Evolutionary conservation across 1,140 invertebrate genomes (phyloP).

Genomic region (Trinorchestia longiramus): DNA sequence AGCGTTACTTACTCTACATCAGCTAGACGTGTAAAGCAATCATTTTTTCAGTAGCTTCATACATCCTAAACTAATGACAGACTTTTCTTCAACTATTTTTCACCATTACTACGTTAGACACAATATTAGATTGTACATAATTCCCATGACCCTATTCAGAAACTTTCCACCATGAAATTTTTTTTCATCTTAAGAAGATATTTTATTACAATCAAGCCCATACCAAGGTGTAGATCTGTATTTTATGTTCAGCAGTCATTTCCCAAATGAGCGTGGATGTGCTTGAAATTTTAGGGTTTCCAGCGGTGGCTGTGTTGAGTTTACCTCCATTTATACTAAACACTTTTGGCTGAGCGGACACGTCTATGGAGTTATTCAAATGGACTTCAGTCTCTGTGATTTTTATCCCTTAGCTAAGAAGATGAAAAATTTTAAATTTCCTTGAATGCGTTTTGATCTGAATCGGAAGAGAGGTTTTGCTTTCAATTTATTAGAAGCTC

Average conservation of each 20-base stretch:
- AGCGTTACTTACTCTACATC: no score
- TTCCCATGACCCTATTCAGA: neutral
- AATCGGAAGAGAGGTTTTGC: no score
- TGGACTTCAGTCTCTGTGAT: slow-evolving; percentile 34
- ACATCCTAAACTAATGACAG: no score
- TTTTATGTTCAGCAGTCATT: neutral
- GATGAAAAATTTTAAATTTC: neutral
- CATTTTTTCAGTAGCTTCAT: no score
- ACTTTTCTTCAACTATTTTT: no score
- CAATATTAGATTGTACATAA: no score
- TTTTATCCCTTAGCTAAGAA: neutral
- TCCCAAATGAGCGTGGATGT: neutral
- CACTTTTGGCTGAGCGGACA: slow-evolving; percentile 5
- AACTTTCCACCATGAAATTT: neutral
- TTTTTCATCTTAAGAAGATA: neutral
- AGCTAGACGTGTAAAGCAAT: no score
- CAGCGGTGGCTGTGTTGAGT: neutral
- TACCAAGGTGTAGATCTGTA: neutral
- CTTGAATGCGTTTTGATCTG: neutral
- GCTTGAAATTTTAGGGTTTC: neutral
- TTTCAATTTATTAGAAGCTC: no score
- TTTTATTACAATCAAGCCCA: neutral
- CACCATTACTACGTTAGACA: no score
- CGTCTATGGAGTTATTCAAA: slow-evolving; percentile 26
- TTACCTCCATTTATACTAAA: neutral